Evolutionary conservation across 2,888 invertebrate genomes (phyloP).

Genomic region (Mechanitis mazaeus): DNA sequence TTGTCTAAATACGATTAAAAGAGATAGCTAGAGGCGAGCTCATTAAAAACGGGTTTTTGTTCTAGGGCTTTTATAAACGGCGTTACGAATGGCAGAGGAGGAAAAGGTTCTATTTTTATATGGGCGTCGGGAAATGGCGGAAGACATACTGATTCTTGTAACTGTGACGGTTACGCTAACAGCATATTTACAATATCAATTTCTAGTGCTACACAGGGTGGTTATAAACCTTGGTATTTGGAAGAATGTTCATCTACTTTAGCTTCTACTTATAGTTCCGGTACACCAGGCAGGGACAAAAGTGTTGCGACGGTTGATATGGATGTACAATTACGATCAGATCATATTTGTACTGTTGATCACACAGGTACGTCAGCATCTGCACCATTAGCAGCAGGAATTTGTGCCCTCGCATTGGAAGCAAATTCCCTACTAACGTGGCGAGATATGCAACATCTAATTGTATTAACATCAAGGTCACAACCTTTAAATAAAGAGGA

Average conservation of each 20-base stretch:
- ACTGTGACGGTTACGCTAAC: slow-evolving; percentile 99
- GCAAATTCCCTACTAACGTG: slow-evolving; percentile 95
- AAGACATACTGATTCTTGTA: slow-evolving; percentile 96
- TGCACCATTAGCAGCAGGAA: slow-evolving; percentile 96
- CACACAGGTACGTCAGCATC: slow-evolving; percentile 96
- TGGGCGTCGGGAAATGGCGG: slow-evolving; percentile 99
- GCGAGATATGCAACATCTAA: slow-evolving; percentile 98
- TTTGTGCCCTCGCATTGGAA: slow-evolving; percentile 93
- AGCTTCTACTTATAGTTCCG: slow-evolving; percentile 98
- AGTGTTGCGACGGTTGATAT: slow-evolving; percentile 94
- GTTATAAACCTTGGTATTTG: slow-evolving; percentile 97
- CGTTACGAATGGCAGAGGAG: slow-evolving; percentile 92
- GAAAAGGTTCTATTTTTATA: slow-evolving; percentile 96
- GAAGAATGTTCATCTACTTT: slow-evolving; percentile 99
- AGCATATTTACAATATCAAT: slow-evolving; percentile 98
- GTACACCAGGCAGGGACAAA: slow-evolving; percentile 92
- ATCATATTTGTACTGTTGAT: slow-evolving; percentile 92
- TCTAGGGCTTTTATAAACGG: slow-evolving; percentile 93
- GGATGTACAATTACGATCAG: slow-evolving; percentile 90
- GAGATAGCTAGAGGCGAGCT: slow-evolving; percentile 48
- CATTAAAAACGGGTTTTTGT: slow-evolving; percentile 60
- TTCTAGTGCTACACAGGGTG: slow-evolving; percentile 97
- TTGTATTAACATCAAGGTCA: slow-evolving; percentile 92
- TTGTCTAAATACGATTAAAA: slow-evolving; percentile 47
- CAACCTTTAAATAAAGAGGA: slow-evolving; percentile 92